Conservation (phyloP, 2,888 invertebrate genomes). For the Andrena hattorfiana region DNA sequence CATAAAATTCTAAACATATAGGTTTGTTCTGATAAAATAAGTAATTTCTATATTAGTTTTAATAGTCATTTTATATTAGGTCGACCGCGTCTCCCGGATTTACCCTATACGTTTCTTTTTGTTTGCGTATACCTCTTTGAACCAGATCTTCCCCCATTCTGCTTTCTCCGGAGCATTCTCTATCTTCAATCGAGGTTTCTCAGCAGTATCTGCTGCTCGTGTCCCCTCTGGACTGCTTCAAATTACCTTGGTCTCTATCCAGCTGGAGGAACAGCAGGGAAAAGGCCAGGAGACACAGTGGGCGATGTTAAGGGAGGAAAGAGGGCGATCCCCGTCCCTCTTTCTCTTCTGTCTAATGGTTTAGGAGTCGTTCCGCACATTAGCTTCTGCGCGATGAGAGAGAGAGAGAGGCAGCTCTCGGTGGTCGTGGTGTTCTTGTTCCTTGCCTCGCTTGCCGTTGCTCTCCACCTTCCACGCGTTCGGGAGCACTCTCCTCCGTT, state of each 20-base stretch:
- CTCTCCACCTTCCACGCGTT: conserved; percentile 49
- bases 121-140: neutral
- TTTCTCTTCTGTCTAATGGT: conserved; percentile 78
- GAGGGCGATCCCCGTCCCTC: conserved; percentile 44
- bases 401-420: conserved; percentile 35
- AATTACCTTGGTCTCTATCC: conserved; percentile 43
- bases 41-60: no score
- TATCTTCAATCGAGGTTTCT: neutral
- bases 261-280: conserved; percentile 28
- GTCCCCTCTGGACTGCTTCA: neutral
- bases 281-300: conserved; percentile 30
- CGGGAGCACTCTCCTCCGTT: conserved; percentile 53
- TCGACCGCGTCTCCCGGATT: no score
- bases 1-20: no score
- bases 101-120: neutral
- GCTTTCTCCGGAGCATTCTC: neutral
- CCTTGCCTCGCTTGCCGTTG: conserved; percentile 46
- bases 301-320: conserved; percentile 52
- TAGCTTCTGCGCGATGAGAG: conserved; percentile 81
- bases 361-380: conserved; percentile 83
- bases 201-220: neutral
- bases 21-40: no score
- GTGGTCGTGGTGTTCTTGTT: conserved; percentile 38
- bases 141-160: neutral
- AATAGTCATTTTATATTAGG: no score